Conservation (phyloP, 2,888 invertebrate species). For the Rhodophaea formosa region DNA sequence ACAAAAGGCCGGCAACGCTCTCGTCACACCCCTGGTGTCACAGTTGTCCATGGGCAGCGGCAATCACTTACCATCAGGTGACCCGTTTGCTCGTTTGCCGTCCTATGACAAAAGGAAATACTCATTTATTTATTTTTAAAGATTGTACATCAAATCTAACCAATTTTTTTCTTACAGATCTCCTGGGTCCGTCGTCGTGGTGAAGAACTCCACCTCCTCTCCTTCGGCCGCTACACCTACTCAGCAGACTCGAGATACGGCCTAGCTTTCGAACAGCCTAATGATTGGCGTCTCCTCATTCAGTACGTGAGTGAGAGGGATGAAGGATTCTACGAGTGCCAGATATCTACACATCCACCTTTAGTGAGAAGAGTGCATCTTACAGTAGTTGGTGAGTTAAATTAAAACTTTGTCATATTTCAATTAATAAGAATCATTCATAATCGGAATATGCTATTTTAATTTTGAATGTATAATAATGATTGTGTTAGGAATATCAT, state of each 20-base stretch:
- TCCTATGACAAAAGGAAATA: too few species aligned
- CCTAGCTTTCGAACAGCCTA: constrained; percentile 85
- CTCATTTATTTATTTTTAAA: too few species aligned
- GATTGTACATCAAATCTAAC: too few species aligned
- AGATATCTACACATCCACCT: constrained; percentile 89
- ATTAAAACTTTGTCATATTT: not conserved
- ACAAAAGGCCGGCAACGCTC: too few species aligned
- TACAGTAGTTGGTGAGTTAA: constrained; percentile 85
- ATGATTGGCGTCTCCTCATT: constrained; percentile 88
- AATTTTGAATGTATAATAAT: too few species aligned
- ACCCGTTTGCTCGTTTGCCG: too few species aligned
- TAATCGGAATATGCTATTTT: too few species aligned
- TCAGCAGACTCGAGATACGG: constrained; percentile 85
- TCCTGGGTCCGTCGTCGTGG: constrained; percentile 87
- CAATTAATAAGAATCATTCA: not conserved
- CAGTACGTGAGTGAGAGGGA: constrained; percentile 88
- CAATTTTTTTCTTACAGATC: constrained; percentile 57
- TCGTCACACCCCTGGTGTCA: too few species aligned
- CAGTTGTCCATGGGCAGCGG: too few species aligned
- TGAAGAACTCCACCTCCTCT: constrained; percentile 85
- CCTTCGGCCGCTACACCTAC: constrained; percentile 84
- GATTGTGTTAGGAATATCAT: too few species aligned
- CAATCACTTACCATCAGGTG: too few species aligned
- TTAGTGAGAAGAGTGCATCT: constrained; percentile 85
- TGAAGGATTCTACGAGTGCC: constrained; percentile 90